phyloP scores from a whole-genome alignment of 1,140 invertebrate species.

The Anoplolepis gracilipes region DNA sequence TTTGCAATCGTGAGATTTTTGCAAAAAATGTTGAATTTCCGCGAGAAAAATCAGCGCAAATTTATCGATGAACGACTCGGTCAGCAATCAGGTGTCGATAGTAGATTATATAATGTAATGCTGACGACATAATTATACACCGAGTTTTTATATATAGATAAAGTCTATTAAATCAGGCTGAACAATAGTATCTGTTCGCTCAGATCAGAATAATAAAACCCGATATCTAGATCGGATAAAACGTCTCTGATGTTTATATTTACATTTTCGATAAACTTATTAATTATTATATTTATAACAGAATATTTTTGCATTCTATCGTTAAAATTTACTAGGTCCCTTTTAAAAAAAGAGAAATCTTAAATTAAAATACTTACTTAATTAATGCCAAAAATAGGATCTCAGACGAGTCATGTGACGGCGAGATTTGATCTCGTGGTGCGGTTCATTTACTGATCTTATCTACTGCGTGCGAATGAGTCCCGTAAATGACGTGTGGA shows the following conservation, averaged over 20 bases:
- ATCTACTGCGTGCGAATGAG: slow-evolving; percentile 41
- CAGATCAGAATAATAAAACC: slow-evolving; percentile 40
- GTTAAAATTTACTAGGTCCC: too few relatives aligned
- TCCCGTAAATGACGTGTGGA: slow-evolving; percentile 53
- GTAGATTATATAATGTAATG: slow-evolving; percentile 45
- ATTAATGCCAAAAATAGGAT: slow-evolving; percentile 6
- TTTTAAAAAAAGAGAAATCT: background rate
- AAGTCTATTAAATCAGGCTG: slow-evolving; percentile 42
- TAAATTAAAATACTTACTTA: background rate
- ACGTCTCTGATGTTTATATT: too few relatives aligned
- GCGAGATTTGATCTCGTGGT: background rate
- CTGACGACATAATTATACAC: slow-evolving; percentile 46
- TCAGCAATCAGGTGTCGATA: background rate
- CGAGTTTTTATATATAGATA: slow-evolving; percentile 37
- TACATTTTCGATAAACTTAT: background rate
- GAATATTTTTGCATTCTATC: too few relatives aligned
- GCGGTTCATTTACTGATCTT: background rate
- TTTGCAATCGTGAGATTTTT: background rate
- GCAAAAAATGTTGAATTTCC: slow-evolving; percentile 8
- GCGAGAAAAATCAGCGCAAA: background rate
- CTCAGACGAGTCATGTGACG: background rate
- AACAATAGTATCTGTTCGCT: slow-evolving; percentile 2
- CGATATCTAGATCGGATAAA: slow-evolving; percentile 34
- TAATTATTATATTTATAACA: slow-evolving; percentile 1
- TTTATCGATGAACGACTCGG: background rate